Percentiles rank a stretch among this genome's conserved stretches.
These are phyloP conservation scores for Python bivittatus DNA, from an alignment of 2,113 vertebrate species.

Conservation along the genomic window DNA sequence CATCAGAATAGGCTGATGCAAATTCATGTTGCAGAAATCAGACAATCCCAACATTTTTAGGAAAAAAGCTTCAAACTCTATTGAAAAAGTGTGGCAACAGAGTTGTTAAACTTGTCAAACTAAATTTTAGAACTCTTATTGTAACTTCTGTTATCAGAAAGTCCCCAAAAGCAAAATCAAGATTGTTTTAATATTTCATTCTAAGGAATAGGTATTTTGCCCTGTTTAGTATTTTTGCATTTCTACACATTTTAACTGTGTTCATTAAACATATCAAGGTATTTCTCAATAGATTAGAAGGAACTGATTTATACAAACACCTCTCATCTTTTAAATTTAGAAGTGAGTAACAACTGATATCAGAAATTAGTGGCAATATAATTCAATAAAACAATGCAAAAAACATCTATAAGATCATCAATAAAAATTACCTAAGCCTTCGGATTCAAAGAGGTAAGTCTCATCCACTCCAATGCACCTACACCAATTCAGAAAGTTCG, in stretches of 20 bases:
- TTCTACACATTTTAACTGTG: background rate
- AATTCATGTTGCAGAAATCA: background rate
- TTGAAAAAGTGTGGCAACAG: background rate
- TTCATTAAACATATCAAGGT: background rate
- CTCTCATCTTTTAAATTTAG: background rate
- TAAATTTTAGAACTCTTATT: background rate
- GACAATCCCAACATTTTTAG: background rate
- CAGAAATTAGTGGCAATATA: background rate
- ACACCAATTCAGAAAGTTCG: slow-evolving; percentile 98
- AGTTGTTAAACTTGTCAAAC: background rate
- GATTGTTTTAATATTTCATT: background rate
- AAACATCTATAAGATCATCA: background rate
- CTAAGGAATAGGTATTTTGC: background rate
- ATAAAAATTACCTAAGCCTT: slow-evolving; percentile 86
- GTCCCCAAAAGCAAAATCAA: background rate
- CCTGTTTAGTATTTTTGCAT: background rate
- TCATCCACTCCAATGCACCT: slow-evolving; percentile 88
- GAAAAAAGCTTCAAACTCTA: background rate
- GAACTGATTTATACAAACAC: background rate
- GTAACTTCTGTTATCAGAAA: background rate
- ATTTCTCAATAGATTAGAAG: background rate
- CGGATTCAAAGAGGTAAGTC: slow-evolving; percentile 95
- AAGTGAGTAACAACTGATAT: background rate
- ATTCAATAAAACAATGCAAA: background rate
- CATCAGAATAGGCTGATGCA: background rate